phyloP scores from a whole-genome alignment of 2,797 vertebrate species.

The Aulostomus chinensis region DNA sequence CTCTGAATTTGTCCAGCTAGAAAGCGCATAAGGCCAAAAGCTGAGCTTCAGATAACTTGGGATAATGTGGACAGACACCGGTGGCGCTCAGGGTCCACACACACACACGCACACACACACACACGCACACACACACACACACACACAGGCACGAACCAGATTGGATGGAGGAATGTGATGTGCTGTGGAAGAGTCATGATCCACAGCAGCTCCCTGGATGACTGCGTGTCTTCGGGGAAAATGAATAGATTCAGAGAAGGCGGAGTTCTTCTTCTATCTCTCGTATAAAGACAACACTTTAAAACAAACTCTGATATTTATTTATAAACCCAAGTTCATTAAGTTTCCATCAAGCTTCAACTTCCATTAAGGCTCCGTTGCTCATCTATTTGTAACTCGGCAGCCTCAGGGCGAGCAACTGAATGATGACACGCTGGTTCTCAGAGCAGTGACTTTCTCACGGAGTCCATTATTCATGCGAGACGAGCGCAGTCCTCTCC shows the following conservation, averaged over 20 bases:
- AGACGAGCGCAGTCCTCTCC: constrained; percentile 29
- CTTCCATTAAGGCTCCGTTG: constrained; percentile 40
- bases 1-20: constrained; percentile 38
- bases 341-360: constrained; percentile 46
- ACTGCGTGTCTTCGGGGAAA: too few species aligned
- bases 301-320: background rate
- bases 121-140: constrained; percentile 2
- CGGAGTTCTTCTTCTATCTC: too few species aligned
- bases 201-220: constrained; percentile 8
- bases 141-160: background rate
- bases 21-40: constrained; percentile 37
- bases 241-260: too few species aligned
- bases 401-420: constrained; percentile 38
- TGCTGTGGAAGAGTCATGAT: constrained; percentile 27
- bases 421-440: constrained; percentile 38
- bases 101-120: constrained; percentile 9
- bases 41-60: constrained; percentile 57
- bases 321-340: constrained; percentile 42
- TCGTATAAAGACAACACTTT: too few species aligned
- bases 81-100: constrained; percentile 26
- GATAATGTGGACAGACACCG: constrained; percentile 57
- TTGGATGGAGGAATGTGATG: constrained; percentile 17
- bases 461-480: constrained; percentile 56
- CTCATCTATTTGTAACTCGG: constrained; percentile 37
- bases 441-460: constrained; percentile 30